Evolutionary conservation across 2,797 vertebrate genomes (phyloP).

Genomic region (Amphiprion clarkii): DNA sequence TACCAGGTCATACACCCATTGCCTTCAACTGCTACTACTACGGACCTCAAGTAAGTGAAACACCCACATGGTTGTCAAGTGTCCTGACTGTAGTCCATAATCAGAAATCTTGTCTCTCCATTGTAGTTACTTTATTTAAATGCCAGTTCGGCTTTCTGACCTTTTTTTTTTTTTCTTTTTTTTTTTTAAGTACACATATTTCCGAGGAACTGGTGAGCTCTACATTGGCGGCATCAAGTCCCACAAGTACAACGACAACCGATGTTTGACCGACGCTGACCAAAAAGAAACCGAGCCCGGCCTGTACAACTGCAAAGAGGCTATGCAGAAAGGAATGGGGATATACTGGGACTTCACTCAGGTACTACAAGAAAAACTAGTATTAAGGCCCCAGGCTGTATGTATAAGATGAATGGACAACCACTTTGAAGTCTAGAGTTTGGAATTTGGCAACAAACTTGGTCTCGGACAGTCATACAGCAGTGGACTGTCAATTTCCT

Average conservation of each 20-base stretch:
- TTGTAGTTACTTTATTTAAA: neutral
- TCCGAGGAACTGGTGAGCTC: conserved; percentile 71
- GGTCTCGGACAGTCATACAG: no score
- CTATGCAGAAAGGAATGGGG: conserved; percentile 68
- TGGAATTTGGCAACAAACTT: no score
- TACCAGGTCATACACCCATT: conserved; percentile 80
- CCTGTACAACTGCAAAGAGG: conserved; percentile 74
- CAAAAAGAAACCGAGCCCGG: conserved; percentile 54
- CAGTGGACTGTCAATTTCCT: no score
- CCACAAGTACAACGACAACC: conserved; percentile 81
- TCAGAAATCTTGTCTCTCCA: neutral
- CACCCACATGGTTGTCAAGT: neutral
- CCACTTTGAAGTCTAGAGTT: no score
- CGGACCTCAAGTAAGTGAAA: conserved; percentile 71
- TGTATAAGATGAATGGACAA: no score
- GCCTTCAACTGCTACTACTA: conserved; percentile 68
- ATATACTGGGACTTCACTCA: conserved; percentile 83
- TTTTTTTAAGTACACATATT: conserved; percentile 58
- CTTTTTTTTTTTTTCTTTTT: neutral
- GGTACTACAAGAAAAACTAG: conserved; percentile 51
- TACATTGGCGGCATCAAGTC: conserved; percentile 81
- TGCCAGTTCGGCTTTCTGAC: neutral
- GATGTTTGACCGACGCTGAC: conserved; percentile 74
- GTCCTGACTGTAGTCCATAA: neutral
- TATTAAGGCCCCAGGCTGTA: neutral